Evolutionary conservation across 2,797 vertebrate genomes (phyloP), one percentile per base, ranked within the genome.

Genomic region (Parauchenoglanis ngamensis): DNA sequence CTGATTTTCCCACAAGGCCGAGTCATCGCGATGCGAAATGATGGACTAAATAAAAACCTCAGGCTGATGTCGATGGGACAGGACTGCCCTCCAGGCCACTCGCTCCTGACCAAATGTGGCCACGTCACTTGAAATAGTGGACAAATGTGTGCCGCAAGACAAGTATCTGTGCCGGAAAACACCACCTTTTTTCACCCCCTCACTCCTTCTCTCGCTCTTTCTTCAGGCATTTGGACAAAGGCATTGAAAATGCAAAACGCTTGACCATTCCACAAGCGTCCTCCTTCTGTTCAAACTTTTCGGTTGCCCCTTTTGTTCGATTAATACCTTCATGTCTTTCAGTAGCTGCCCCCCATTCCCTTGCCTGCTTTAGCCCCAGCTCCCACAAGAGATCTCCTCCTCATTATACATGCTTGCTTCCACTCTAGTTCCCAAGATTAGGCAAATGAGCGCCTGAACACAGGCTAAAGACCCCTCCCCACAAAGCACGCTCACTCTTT

Each of bases 371-470:
- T 85, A 61, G 85, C 31, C 44, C 52, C 59, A 84, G 79, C 68
- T 72, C 92, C 91, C 92, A 93, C 94, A 94, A 94, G 91, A 94
- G 94, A 92, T 94, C 92, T 92, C 92, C 93, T 93, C 91, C 93
- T 96, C 94, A 96, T 96, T 96, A 96, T 95, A 95, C 93, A 93
- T 90, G 89, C 72, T 82, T 90, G 94, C 95, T 96, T 96, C 95
- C 95, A 96, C 95, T 95, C 94, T 95, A 95, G 95, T 96, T 96
- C 96, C 94, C 95, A 96, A 96, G 95, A 96, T 96, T 96, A 96
- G 95, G 96, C 96, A 96, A 96, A 96, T 96, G 95, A 96, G 95
- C 89, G 93, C 91, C 92, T 83, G 91, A 92, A 93, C 92, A 31
- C 91, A 90, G 94, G 93, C 94, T 94, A 94, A 94, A 94, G 93